Conservation (phyloP, 2,797 vertebrate species). For the Galagoides demidoff region DNA sequence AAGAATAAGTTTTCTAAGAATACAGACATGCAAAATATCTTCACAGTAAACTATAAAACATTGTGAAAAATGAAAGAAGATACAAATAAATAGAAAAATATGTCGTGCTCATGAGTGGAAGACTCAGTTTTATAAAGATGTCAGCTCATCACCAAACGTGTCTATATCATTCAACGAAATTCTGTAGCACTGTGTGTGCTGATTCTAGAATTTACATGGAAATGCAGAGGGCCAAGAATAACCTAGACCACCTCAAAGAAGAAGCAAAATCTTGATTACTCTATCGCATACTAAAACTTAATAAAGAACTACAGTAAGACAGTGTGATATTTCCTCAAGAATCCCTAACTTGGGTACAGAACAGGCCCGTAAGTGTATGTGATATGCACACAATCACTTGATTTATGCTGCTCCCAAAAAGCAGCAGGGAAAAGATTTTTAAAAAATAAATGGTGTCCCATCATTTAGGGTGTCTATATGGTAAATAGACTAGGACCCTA, state of each 20-base stretch:
- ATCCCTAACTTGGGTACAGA: rapidly evolving
- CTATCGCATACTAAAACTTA: neutral
- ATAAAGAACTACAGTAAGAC: neutral
- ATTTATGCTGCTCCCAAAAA: neutral
- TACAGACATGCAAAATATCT: neutral
- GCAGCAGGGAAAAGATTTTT: neutral
- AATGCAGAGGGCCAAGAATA: neutral
- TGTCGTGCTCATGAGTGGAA: neutral
- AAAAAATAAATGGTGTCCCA: too few species aligned
- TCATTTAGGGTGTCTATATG: neutral
- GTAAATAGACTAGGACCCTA: neutral
- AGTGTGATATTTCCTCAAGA: neutral
- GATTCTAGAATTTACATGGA: neutral
- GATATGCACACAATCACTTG: neutral
- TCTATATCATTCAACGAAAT: too few species aligned
- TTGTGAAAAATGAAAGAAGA: neutral
- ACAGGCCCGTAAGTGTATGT: rapidly evolving
- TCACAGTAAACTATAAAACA: neutral
- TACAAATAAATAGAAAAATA: neutral
- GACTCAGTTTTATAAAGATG: neutral
- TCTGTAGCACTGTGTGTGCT: neutral
- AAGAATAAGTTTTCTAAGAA: neutral
- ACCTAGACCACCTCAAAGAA: neutral
- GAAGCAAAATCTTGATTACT: neutral
- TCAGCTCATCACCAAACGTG: neutral